phyloP scores from a whole-genome alignment of 2,113 vertebrate genomes.

The Mionectes macconnelli region DNA sequence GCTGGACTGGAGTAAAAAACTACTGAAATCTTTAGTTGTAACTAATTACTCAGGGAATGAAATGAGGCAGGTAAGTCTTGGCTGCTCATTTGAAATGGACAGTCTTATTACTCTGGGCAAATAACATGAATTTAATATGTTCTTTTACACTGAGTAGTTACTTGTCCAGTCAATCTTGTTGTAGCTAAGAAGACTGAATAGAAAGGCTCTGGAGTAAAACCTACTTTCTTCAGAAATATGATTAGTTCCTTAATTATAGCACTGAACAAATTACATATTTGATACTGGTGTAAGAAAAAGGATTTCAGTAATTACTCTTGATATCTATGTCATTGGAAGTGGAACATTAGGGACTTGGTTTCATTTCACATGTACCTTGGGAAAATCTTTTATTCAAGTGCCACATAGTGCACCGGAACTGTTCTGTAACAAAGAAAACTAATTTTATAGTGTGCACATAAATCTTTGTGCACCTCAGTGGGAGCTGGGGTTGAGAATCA shows the following conservation, averaged over 20 bases:
- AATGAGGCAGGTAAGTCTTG: neutral
- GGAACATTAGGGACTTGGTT: neutral
- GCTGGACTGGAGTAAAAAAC: neutral
- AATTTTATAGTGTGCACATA: neutral
- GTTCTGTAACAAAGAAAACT: neutral
- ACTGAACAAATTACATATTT: conserved; percentile 27
- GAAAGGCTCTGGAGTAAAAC: neutral
- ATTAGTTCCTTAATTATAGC: conserved; percentile 53
- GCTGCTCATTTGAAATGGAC: neutral
- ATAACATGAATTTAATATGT: neutral
- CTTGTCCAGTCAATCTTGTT: neutral
- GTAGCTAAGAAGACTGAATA: neutral
- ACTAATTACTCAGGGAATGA: neutral
- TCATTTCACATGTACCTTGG: neutral
- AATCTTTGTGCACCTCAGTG: neutral
- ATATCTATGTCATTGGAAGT: conserved; percentile 7
- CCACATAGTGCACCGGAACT: neutral
- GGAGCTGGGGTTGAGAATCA: neutral
- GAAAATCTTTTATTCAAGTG: neutral
- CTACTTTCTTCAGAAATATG: conserved; percentile 35
- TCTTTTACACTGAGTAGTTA: neutral
- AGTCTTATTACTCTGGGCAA: neutral
- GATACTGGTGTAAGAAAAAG: conserved; percentile 4
- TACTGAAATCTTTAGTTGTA: neutral
- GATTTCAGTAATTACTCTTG: conserved; percentile 8